phyloP scores from a whole-genome alignment of 2,113 vertebrate genomes.

The Hippopotamus amphibius region DNA sequence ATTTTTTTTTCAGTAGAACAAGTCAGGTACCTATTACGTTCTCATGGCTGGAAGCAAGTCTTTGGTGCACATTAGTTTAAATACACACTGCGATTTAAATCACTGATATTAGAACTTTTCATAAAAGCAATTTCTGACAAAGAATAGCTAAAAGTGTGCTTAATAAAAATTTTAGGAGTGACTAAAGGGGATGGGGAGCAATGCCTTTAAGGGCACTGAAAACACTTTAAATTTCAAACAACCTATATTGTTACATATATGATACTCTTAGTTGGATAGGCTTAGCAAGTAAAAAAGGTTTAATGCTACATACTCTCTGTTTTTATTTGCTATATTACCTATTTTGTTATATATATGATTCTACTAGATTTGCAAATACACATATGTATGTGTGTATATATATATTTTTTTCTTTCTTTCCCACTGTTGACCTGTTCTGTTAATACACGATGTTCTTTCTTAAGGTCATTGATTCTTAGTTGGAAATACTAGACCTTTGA shows the following conservation, averaged over 20 bases:
- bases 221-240: slow-evolving; percentile 2
- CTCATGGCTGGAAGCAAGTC: neutral
- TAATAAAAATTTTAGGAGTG: neutral
- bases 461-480: slow-evolving; percentile 1
- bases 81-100: slow-evolving; percentile 38
- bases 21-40: neutral
- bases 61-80: slow-evolving; percentile 41
- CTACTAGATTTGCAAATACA: neutral
- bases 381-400: neutral
- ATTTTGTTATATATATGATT: neutral
- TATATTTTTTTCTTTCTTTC: neutral
- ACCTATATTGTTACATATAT: neutral
- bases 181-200: neutral
- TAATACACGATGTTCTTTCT: slow-evolving; percentile 15
- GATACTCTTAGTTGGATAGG: neutral
- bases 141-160: neutral
- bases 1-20: neutral
- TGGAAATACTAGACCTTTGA: slow-evolving; percentile 38
- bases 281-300: neutral
- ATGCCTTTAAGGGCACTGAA: neutral
- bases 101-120: neutral
- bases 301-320: neutral
- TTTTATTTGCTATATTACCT: neutral
- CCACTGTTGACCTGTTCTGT: neutral
- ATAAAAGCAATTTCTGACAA: neutral